Conservation (phyloP, 2,113 vertebrate genomes). For the Suricata suricatta region DNA sequence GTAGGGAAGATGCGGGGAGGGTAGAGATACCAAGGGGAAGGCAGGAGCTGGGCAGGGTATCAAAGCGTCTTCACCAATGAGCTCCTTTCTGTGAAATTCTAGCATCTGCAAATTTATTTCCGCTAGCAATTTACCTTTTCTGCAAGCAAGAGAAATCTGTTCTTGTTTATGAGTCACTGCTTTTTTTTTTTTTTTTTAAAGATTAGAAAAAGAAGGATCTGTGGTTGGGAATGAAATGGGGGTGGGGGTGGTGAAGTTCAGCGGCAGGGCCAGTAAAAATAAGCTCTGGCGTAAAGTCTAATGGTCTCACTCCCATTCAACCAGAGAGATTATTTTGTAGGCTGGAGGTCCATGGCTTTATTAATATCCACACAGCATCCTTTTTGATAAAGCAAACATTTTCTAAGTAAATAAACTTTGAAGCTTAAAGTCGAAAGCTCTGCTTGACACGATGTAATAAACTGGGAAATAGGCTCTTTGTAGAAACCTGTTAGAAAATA, state of each 20-base stretch:
- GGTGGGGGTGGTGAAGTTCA: slow-evolving; percentile 17
- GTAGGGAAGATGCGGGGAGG: background rate
- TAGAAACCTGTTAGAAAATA: background rate
- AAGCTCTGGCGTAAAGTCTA: background rate
- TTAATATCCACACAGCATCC: background rate
- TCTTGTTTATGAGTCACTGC: slow-evolving; percentile 77
- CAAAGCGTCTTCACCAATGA: slow-evolving; percentile 53
- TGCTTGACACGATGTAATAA: background rate
- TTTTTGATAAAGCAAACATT: slow-evolving; percentile 48
- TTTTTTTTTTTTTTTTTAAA: slow-evolving; percentile 49
- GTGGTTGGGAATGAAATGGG: slow-evolving; percentile 48
- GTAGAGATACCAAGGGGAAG: no score
- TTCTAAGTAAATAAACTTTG: slow-evolving; percentile 51
- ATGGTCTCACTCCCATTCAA: background rate
- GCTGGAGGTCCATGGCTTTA: background rate
- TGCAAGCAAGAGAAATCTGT: slow-evolving; percentile 78
- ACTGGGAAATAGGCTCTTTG: background rate
- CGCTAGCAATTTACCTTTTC: slow-evolving; percentile 80
- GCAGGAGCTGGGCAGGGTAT: background rate
- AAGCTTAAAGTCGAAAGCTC: background rate
- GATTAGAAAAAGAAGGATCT: slow-evolving; percentile 69
- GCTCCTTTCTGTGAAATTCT: slow-evolving; percentile 70
- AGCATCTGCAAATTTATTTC: slow-evolving; percentile 82
- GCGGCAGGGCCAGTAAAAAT: background rate
- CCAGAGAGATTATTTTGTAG: background rate